Base-by-base conservation (phyloP, 2,113 vertebrate species). In the Microcebus ravelobensis region DNA sequence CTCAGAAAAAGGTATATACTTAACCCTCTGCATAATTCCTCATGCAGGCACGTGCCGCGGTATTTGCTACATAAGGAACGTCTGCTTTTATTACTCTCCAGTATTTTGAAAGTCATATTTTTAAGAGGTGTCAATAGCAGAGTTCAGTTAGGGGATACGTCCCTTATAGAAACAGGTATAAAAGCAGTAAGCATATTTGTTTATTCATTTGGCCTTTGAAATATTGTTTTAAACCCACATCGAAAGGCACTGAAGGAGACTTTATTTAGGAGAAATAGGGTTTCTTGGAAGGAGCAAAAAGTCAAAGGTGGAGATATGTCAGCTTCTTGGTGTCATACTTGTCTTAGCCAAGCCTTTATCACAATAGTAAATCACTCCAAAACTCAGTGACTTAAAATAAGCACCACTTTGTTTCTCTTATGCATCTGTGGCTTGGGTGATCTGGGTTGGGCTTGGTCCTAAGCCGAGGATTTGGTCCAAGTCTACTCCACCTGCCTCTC, bases 1-100 rank as follows among this genome's bases (percentile, higher is more conserved):
- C 98, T 65, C 98, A 98, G 21, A 99, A 99, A 97, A 99, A 99
- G 99, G 99, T 99, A 98, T 0, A 0, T 0, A 0, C 70, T n/a
- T 27, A 20, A 57, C 23, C 74, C 0, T 27, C 21, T 2, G 14
- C 55, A 0, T 21, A 29, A 23, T 29, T 65, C 71, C 84, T 3
- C 1, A 3, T 2, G 13, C 8, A 25, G 52, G 82, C 76, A 17
- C 15, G 42, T 3, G 29, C 27, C 3, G 0, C 1, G 4, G 34
- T 3, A 0, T 48, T 31, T 55, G 80, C 59, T 18, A 7, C 25
- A 5, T 0, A 2, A n/a, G 87, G 57, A 50, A 20, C 5, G n/a
- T 34, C 67, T 96, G 29, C 82, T 36, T 61, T 34, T 79, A 17
- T 52, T 59, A 14, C 34, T 12, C 10, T 3, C 9, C 23, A 27